Percentiles rank a stretch among this genome's conserved stretches.
These are phyloP conservation scores for Hyppa rectilinea DNA, from an alignment of 2,888 invertebrate species.

Conservation along the genomic window DNA sequence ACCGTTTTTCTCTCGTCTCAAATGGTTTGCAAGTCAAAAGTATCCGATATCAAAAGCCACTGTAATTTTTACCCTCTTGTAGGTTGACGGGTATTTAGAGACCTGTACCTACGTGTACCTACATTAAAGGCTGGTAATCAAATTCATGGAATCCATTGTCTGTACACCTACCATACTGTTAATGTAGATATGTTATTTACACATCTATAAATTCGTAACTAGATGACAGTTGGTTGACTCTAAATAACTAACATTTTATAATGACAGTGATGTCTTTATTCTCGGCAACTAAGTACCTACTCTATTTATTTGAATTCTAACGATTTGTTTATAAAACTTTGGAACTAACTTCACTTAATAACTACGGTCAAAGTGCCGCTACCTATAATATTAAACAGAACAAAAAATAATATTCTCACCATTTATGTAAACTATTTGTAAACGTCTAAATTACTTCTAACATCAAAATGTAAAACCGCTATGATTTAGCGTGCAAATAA, in stretches of 20 bases:
- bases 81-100: conserved; percentile 2
- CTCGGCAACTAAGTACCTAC: not conserved
- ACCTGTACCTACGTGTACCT: too few species aligned
- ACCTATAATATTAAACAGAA: not conserved
- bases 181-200: not conserved
- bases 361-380: conserved; percentile 6
- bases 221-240: not conserved
- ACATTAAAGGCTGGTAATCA: not conserved
- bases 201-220: not conserved
- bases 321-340: not conserved
- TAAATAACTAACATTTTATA: not conserved
- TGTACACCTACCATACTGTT: not conserved
- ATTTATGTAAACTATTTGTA: not conserved
- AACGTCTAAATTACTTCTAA: conserved; percentile 14
- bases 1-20: conserved; percentile 2
- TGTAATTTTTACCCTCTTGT: conserved; percentile 27
- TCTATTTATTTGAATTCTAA: not conserved
- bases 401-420: not conserved
- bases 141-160: conserved; percentile 9
- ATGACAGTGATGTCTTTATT: not conserved
- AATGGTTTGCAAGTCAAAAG: conserved; percentile 17
- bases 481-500: conserved; percentile 36
- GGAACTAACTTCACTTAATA: not conserved
- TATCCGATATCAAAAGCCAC: conserved; percentile 33
- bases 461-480: conserved; percentile 5